Base-by-base conservation (phyloP, 2,888 invertebrate genomes). In the Ormyrus rosae region DNA sequence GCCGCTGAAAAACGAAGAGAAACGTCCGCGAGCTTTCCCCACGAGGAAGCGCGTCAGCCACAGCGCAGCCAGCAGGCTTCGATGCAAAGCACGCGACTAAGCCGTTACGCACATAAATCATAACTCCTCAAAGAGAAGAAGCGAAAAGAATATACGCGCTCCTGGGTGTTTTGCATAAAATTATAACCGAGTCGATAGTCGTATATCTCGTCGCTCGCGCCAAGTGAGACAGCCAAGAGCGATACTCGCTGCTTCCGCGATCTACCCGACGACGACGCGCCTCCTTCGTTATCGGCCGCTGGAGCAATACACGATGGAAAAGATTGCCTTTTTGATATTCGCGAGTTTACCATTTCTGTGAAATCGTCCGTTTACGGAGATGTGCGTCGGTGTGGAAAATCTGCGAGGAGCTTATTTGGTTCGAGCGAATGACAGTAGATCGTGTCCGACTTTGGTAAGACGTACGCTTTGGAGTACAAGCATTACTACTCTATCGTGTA, bases 21-120 rank as follows among this genome's bases (percentile, higher is more conserved):
- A 34, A 34, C 34, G 19, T 19, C 19, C 19, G 34, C 2, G 34
- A 34, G 34, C 34, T 34, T 34, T 34, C 34, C 0, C 34, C 34
- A 1, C 34, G 34, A 34, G 34, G 34, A 34, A 34, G n/a, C n/a
- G 34, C 34, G 34, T 34, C 34, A 34, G 34, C 34, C 19, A 3
- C 34, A 34, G 34, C 34, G 3, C 34, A 34, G 34, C 34, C 34
- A 34, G 3, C n/a, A n/a, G n/a, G n/a, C n/a, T n/a, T 34, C 34
- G 51, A 55, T 10, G 11, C 7, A 60, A 11, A 46, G n/a, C 53
- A 60, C 45, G 55, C 10, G 51, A 65, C 65, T 11, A 5, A 46
- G 34, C 78, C 78, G 78, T 78, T 78, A 78, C 50, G 50, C 73
- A 68, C 78, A 56, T 73, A 78, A 78, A 78, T 78, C 78, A 73